Conservation (phyloP, 2,888 invertebrate genomes). For the Scaptomyza tumidula region DNA sequence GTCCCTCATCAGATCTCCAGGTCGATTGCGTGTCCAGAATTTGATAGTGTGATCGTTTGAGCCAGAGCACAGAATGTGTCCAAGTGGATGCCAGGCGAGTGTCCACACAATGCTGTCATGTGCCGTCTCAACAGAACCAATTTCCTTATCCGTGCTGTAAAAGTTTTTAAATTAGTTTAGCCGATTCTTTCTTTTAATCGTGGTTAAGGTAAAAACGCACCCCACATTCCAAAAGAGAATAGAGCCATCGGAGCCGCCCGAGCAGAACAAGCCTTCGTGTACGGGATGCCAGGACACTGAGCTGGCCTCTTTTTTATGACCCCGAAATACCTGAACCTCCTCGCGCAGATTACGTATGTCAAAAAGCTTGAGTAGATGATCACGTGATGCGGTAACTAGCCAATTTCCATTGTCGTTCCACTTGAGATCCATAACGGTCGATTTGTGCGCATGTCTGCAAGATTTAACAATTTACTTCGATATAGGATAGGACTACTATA, state of each 20-base stretch:
- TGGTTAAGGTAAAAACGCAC: conserved; percentile 85
- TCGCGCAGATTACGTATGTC: conserved; percentile 97
- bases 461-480: too few species aligned
- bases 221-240: conserved; percentile 99
- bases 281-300: conserved; percentile 99
- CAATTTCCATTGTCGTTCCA: conserved; percentile 99
- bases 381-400: conserved; percentile 98
- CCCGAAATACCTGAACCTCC: conserved; percentile 98
- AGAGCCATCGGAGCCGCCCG: conserved; percentile 99
- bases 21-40: conserved; percentile 99
- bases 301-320: conserved; percentile 99
- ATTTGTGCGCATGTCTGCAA: conserved; percentile 97
- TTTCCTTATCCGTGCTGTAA: conserved; percentile 96
- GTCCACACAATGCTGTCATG: conserved; percentile 99
- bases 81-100: conserved; percentile 99
- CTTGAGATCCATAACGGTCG: conserved; percentile 99
- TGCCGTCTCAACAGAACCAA: conserved; percentile 98
- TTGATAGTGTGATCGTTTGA: conserved; percentile 99
- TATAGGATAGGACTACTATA: neutral
- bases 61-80: conserved; percentile 98
- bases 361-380: conserved; percentile 98
- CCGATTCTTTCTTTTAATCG: neutral
- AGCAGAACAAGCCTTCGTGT: conserved; percentile 98
- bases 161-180: neutral
- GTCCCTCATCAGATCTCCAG: conserved; percentile 99